Evolutionary conservation across 2,113 vertebrate species (phyloP).

Genomic region (Psilopsiagon aurifrons): DNA sequence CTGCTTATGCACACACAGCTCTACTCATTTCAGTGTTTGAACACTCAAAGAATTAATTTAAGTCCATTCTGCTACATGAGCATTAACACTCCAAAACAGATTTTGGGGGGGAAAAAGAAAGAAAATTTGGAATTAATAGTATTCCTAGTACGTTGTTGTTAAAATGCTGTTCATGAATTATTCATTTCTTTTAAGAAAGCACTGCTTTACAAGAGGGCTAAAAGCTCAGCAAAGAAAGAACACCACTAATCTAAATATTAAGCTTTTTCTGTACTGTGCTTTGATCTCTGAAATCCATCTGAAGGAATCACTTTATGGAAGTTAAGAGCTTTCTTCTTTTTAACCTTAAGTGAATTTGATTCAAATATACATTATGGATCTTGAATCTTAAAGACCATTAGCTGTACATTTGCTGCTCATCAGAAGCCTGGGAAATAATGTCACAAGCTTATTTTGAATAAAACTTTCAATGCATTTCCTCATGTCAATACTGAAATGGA

Average conservation of each 20-base stretch:
- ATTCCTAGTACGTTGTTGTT: constrained; percentile 49
- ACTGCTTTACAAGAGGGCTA: constrained; percentile 55
- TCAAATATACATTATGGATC: constrained; percentile 62
- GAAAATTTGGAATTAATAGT: constrained; percentile 43
- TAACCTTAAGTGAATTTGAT: constrained; percentile 70
- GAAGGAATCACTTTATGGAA: constrained; percentile 62
- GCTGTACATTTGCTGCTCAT: constrained; percentile 26
- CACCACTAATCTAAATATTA: constrained; percentile 74
- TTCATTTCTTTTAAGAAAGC: constrained; percentile 66
- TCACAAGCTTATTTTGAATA: constrained; percentile 17
- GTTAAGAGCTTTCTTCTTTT: constrained; percentile 62
- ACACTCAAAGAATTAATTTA: not conserved
- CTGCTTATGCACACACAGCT: not conserved
- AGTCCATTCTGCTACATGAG: constrained; percentile 6
- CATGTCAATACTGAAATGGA: not conserved
- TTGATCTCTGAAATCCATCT: constrained; percentile 73
- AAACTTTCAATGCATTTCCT: not conserved
- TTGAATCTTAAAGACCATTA: constrained; percentile 67
- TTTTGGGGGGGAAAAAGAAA: not conserved
- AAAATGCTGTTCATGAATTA: constrained; percentile 67
- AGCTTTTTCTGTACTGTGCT: constrained; percentile 66
- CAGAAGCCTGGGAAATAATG: constrained; percentile 29
- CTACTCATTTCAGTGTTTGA: constrained; percentile 25
- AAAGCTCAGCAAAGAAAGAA: constrained; percentile 72
- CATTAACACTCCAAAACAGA: not conserved